Conservation (phyloP, 2,888 invertebrate genomes). For the Tachystola acroxantha region DNA sequence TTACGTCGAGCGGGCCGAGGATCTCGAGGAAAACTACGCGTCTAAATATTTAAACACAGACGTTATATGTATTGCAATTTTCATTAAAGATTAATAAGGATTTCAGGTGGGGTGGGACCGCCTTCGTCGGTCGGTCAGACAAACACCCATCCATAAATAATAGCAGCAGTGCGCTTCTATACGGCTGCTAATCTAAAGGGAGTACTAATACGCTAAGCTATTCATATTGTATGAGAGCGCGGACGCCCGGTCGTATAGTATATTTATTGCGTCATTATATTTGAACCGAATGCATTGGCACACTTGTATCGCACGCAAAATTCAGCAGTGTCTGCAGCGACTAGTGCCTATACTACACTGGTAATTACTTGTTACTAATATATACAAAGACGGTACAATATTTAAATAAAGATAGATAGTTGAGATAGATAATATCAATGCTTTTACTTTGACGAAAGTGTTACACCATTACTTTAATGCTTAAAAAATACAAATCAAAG, state of each 20-base stretch:
- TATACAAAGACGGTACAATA: too few relatives aligned
- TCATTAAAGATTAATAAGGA: slow-evolving; percentile 69
- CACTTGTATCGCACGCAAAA: slow-evolving; percentile 19
- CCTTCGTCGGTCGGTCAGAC: slow-evolving; percentile 31
- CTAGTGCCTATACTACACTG: too few relatives aligned
- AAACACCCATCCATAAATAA: slow-evolving; percentile 54
- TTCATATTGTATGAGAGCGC: slow-evolving; percentile 47
- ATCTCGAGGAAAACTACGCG: slow-evolving; percentile 57
- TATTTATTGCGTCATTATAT: slow-evolving; percentile 45
- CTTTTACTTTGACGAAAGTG: too few relatives aligned
- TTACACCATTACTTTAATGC: too few relatives aligned
- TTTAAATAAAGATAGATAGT: too few relatives aligned
- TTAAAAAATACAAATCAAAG: too few relatives aligned
- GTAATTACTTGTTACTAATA: too few relatives aligned
- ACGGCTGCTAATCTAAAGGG: slow-evolving; percentile 53
- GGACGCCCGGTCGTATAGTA: slow-evolving; percentile 30
- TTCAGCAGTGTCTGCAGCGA: not conserved
- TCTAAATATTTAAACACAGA: slow-evolving; percentile 66
- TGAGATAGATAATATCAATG: too few relatives aligned
- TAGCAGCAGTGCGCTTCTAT: slow-evolving; percentile 41
- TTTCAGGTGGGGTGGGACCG: slow-evolving; percentile 44
- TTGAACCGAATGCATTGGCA: slow-evolving; percentile 18
- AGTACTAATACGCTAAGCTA: slow-evolving; percentile 45
- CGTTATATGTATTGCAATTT: slow-evolving; percentile 77
- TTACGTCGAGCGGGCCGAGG: slow-evolving; percentile 45